Conservation (phyloP, 2,797 vertebrate genomes). For the Philypnodon macrostomus region DNA sequence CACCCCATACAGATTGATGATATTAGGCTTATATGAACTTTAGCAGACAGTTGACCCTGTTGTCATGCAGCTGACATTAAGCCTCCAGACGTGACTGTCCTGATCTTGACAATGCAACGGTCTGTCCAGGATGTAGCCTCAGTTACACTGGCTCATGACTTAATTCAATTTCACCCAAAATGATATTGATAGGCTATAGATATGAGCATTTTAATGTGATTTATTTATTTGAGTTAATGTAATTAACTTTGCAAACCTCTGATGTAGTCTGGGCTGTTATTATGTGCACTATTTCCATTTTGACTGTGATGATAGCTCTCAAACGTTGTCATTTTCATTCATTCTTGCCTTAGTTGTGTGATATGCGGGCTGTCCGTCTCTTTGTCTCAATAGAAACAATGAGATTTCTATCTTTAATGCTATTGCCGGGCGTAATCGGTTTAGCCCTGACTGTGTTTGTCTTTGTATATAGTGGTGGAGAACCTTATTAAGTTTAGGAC, state of each 20-base stretch:
- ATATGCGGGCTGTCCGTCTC: slow-evolving; percentile 55
- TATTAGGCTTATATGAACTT: too few relatives aligned
- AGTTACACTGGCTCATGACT: slow-evolving; percentile 7
- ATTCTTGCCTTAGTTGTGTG: slow-evolving; percentile 70
- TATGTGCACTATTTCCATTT: slow-evolving; percentile 36
- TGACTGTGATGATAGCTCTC: slow-evolving; percentile 38
- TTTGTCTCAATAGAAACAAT: slow-evolving; percentile 68
- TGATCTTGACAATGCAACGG: slow-evolving; percentile 20
- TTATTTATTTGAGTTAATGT: neutral
- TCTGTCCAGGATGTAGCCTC: slow-evolving; percentile 23
- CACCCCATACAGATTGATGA: too few relatives aligned
- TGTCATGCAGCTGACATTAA: slow-evolving; percentile 40
- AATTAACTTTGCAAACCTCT: slow-evolving; percentile 8
- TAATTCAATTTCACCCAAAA: slow-evolving; percentile 40
- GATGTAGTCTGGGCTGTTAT: neutral
- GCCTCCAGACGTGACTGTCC: slow-evolving; percentile 31
- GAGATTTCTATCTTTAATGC: slow-evolving; percentile 73
- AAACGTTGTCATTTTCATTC: slow-evolving; percentile 65
- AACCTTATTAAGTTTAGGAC: slow-evolving; percentile 78
- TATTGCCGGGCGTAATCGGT: slow-evolving; percentile 71
- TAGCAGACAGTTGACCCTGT: slow-evolving; percentile 43
- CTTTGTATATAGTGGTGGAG: slow-evolving; percentile 67
- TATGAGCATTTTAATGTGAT: slow-evolving; percentile 6
- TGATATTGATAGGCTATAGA: slow-evolving; percentile 10
- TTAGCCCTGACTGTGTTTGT: slow-evolving; percentile 69